A percentile compares a stretch with the other conserved stretches of the same genome.
Evolutionary conservation across 2,113 vertebrate species (phyloP).

Genomic region (Mus pahari): DNA sequence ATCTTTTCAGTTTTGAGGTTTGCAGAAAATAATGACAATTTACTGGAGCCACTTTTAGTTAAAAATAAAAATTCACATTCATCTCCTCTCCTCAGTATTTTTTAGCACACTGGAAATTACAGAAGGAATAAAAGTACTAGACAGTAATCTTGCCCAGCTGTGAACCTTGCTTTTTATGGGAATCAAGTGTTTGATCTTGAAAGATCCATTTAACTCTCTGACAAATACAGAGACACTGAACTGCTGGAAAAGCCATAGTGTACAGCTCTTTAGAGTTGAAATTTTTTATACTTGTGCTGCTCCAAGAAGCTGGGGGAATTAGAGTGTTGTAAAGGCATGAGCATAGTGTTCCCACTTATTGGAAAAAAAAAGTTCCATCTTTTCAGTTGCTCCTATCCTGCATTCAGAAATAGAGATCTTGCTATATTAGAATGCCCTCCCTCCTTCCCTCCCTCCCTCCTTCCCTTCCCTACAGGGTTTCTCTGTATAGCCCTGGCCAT

Average conservation of each 20-base stretch:
- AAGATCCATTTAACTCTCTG: conserved; percentile 72
- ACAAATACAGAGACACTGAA: conserved; percentile 61
- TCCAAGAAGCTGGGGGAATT: neutral
- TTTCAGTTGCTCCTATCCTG: conserved; percentile 18
- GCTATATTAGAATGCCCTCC: neutral
- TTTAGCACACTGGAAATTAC: conserved; percentile 72
- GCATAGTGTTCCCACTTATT: neutral
- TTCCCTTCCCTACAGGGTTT: neutral
- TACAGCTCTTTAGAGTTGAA: neutral
- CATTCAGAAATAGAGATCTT: neutral
- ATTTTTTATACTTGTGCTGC: neutral
- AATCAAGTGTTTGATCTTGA: conserved; percentile 75
- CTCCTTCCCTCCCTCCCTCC: no score
- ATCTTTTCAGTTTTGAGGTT: conserved; percentile 66
- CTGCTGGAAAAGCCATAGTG: conserved; percentile 26
- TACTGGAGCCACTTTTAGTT: conserved; percentile 54
- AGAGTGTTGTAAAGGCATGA: neutral
- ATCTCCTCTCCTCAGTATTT: neutral
- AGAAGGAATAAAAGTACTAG: conserved; percentile 60
- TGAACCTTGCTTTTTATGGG: conserved; percentile 67
- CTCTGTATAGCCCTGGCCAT: neutral
- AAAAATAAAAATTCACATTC: conserved; percentile 40
- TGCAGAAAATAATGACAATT: conserved; percentile 65
- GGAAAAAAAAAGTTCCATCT: neutral
- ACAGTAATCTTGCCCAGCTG: conserved; percentile 66